These are phyloP conservation scores for Drosophila anomalata DNA, from an alignment of 2,888 invertebrate species.

Conservation along the genomic window DNA sequence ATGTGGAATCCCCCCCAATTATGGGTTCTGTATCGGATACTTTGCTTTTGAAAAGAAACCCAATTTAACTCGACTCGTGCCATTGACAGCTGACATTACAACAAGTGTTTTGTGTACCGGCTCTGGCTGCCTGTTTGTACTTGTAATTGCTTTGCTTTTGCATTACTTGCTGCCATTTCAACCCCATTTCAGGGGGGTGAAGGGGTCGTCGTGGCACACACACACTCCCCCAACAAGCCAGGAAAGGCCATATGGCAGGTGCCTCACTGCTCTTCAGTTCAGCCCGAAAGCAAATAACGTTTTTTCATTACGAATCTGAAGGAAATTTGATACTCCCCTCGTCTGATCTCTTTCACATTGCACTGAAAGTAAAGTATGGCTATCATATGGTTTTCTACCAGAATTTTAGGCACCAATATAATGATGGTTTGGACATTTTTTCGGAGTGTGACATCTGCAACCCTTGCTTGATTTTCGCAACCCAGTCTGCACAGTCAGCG, in stretches of 20 bases:
- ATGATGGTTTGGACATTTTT: not conserved
- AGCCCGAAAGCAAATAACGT: slow-evolving; percentile 33
- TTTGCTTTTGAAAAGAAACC: slow-evolving; percentile 11
- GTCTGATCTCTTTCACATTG: slow-evolving; percentile 3
- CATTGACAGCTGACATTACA: slow-evolving; percentile 77
- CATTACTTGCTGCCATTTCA: slow-evolving; percentile 2
- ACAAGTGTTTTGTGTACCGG: slow-evolving; percentile 65
- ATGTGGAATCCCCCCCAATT: slow-evolving; percentile 13
- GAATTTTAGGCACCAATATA: not conserved
- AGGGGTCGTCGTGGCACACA: slow-evolving; percentile 13
- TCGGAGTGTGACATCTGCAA: slow-evolving; percentile 25
- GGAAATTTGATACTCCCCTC: slow-evolving; percentile 68
- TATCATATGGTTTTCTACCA: not conserved
- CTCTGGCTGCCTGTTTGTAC: slow-evolving; percentile 24
- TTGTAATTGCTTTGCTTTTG: slow-evolving; percentile 38
- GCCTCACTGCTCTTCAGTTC: slow-evolving; percentile 25
- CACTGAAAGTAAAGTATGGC: slow-evolving; percentile 3
- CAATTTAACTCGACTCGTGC: slow-evolving; percentile 55
- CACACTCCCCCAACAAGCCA: slow-evolving; percentile 6
- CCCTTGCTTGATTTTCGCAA: slow-evolving; percentile 29
- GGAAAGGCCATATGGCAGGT: slow-evolving; percentile 48
- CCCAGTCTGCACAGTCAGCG: slow-evolving; percentile 31
- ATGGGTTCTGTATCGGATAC: slow-evolving; percentile 1
- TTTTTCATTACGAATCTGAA: slow-evolving; percentile 64
- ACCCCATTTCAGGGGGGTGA: slow-evolving; percentile 11